Evolutionary conservation across 2,888 invertebrate genomes (phyloP), one percentile per base, ranked within the genome.

Genomic region (Diaperis boleti): DNA sequence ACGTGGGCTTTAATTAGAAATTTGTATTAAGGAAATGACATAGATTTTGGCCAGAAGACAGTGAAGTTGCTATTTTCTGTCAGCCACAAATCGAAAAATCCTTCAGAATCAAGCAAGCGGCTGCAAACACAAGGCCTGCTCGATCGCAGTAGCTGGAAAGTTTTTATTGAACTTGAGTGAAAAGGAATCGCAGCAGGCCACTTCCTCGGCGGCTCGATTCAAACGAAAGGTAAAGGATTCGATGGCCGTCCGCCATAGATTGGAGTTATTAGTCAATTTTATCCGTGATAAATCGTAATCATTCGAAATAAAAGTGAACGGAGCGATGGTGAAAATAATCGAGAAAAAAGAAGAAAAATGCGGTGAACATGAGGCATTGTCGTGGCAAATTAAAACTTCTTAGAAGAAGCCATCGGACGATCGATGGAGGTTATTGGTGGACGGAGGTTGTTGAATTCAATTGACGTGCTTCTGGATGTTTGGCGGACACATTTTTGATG

Each of bases 241-340:
- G 68, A 67, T 69, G 56, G 54, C 66, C 65, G 66, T 33, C 65
- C 35, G 47, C 60, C 62, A 65, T 65, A 63, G 65, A 69, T 71
- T 59, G 66, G 67, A 68, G 68, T 69, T 71, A 69, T 70, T 65
- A 69, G 68, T 64, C 66, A 49, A 69, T 69, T 69, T 69, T 62
- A 31, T 55, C 64, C 62, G 64, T 68, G 65, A 64, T 64, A 65
- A 66, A 68, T 69, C 61, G 59, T 61, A 64, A 67, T 66, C 62
- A 66, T 59, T 56, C 47, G 64, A 64, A 64, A 65, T 65, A 62
- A 68, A 62, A 59, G 59, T 59, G 41, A 59, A 39, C 54, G 26
- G 39, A 56, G 56, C 54, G 54, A 54, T 37, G 49, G 17, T 33
- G 26, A 35, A 56, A 55, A 61, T 55, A 61, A 45, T 52, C 39